Evolutionary conservation across 2,797 vertebrate genomes (phyloP), one percentile per base, ranked within the genome.

Genomic region (Pogonophryne albipinna): DNA sequence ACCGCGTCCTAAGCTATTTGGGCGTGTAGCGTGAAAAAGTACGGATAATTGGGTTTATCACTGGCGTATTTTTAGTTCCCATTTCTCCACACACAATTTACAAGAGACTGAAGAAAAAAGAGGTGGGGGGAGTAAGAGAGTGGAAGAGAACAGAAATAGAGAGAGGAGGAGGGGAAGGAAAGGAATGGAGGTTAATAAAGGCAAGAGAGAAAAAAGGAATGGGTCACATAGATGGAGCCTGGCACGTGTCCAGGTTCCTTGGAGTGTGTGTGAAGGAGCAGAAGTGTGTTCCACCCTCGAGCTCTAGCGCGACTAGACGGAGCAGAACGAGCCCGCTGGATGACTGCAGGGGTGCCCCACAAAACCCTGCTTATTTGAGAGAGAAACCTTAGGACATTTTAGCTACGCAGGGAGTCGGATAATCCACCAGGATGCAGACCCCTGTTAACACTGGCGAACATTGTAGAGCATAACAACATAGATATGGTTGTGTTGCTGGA

Each of bases 41-140:
- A 89, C 75, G 89, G 77, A 85, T 89, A 87, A 90, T 88, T 87
- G 87, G 79, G 80, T 91, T 92, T 87, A 87, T 87, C 80, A 19
- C 75, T 6, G 44, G 66, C 41, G 19, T 91, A 91, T 91, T 93
- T 92, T 89, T 89, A 88, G 87, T 73, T 86, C 41, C 50, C 23
- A 27, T 83, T 80, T 79, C 80, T 76, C 67, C 82, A 81, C 84
- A 75, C 69, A 20, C 71, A 85, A 76, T 89, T 87, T 86, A 80
- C 68, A 76, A 75, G 83, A 86, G 81, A 86, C 56, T 53, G 23
- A 23, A 57, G 53, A 62, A 9, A 9, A 38, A 9, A 2, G 7
- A 9, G 6, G 56, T 63, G 71, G 3, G 42, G 53, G 38, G 27
- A 20, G 55, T 23, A 23, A 23, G 34, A 50, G 17, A 58, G 53